phyloP scores from a whole-genome alignment of 2,113 vertebrate genomes.

The Grallaria varia region DNA sequence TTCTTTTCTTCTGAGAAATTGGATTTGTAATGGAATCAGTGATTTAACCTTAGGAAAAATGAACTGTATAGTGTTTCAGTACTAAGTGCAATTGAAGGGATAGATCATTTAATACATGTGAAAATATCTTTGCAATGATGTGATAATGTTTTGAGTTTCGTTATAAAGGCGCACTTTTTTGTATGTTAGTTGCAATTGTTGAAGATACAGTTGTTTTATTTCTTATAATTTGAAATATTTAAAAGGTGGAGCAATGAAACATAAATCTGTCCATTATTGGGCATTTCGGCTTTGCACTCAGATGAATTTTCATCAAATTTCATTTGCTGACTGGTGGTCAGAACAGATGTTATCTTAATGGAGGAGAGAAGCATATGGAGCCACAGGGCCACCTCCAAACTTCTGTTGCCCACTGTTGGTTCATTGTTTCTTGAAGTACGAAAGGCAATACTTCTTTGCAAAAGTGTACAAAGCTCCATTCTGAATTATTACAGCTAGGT shows the following conservation, averaged over 20 bases:
- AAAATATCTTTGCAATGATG: not conserved
- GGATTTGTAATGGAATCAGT: constrained; percentile 11
- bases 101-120: not conserved
- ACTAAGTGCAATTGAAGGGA: not conserved
- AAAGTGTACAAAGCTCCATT: not conserved
- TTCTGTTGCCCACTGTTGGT: constrained; percentile 12
- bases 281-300: constrained; percentile 61
- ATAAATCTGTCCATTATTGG: constrained; percentile 58
- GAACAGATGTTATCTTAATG: constrained; percentile 74
- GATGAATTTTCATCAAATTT: constrained; percentile 70
- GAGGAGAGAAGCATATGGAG: constrained; percentile 49
- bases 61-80: not conserved
- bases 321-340: constrained; percentile 71
- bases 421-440: not conserved
- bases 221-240: constrained; percentile 52
- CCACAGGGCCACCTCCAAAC: constrained; percentile 58
- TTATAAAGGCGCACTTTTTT: not conserved
- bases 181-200: not conserved
- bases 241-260: not conserved
- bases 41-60: constrained; percentile 36
- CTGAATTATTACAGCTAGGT: not conserved
- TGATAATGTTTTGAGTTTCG: not conserved
- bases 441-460: not conserved
- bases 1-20: constrained; percentile 33
- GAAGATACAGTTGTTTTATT: constrained; percentile 1